phyloP scores from a whole-genome alignment of 2,888 invertebrate genomes.

The Ernsta delagoae region DNA sequence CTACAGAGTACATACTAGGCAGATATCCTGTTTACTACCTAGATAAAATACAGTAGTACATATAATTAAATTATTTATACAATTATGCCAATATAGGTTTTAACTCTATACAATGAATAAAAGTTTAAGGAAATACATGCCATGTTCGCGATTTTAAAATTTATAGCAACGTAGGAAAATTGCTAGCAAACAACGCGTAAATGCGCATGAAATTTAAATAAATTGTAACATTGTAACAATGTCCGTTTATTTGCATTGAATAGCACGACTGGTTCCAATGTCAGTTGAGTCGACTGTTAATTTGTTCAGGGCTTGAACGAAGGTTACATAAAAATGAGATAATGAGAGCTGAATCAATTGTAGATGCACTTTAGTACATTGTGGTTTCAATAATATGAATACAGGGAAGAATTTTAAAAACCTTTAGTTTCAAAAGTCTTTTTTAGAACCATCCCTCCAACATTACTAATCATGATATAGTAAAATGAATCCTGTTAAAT shows the following conservation, averaged over 20 bases:
- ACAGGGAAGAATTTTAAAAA: too few species aligned
- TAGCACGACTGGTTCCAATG: neutral
- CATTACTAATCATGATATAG: too few species aligned
- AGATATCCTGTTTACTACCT: too few species aligned
- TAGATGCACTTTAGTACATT: neutral
- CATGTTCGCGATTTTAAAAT: neutral
- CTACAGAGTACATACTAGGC: too few species aligned
- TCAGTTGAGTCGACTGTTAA: neutral
- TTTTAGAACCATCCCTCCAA: too few species aligned
- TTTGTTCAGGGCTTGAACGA: constrained; percentile 5
- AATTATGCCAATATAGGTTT: too few species aligned
- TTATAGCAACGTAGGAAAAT: neutral
- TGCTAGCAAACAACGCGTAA: neutral
- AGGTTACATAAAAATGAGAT: constrained; percentile 7
- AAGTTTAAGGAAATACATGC: neutral
- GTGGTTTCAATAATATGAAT: neutral
- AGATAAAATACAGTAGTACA: too few species aligned
- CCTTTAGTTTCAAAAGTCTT: too few species aligned
- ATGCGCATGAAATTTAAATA: constrained; percentile 2
- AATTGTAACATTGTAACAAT: neutral
- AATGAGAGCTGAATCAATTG: neutral
- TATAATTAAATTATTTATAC: too few species aligned
- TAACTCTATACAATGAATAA: too few species aligned
- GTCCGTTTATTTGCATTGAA: constrained; percentile 3
- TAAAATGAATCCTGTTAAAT: too few species aligned